Evolutionary conservation across 2,888 invertebrate genomes (phyloP).

Genomic region (Lithophane ornitopus): DNA sequence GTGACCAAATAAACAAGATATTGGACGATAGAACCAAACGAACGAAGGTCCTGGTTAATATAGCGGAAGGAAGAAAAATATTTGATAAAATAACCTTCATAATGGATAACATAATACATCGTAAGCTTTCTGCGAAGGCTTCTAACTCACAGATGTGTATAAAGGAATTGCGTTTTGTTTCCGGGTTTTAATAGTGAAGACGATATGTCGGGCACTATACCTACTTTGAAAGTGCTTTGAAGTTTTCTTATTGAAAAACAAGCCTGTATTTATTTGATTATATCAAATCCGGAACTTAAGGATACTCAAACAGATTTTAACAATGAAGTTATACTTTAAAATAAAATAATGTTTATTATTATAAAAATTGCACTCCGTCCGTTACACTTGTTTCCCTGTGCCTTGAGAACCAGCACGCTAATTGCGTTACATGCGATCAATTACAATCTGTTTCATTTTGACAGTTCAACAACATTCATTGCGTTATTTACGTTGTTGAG

Average conservation of each 20-base stretch:
- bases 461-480: too few species aligned
- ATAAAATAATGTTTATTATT: neutral
- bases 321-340: conserved; percentile 1
- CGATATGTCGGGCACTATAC: neutral
- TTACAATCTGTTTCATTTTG: too few species aligned
- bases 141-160: neutral
- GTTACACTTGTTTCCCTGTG: neutral
- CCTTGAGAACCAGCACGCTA: neutral
- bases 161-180: neutral
- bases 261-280: neutral
- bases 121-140: neutral
- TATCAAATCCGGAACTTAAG: neutral
- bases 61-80: conserved; percentile 16
- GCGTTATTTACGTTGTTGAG: too few species aligned
- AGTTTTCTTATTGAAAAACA: neutral
- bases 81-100: conserved; percentile 16
- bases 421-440: too few species aligned
- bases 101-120: too few species aligned
- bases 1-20: conserved; percentile 53
- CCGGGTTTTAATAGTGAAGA: neutral
- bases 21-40: conserved; percentile 25
- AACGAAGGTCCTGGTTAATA: conserved; percentile 2
- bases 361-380: neutral
- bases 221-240: neutral
- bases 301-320: neutral